Evolutionary conservation across 2,888 invertebrate genomes (phyloP), one percentile per base, ranked within the genome.

Genomic region (Cheilosia impressa): DNA sequence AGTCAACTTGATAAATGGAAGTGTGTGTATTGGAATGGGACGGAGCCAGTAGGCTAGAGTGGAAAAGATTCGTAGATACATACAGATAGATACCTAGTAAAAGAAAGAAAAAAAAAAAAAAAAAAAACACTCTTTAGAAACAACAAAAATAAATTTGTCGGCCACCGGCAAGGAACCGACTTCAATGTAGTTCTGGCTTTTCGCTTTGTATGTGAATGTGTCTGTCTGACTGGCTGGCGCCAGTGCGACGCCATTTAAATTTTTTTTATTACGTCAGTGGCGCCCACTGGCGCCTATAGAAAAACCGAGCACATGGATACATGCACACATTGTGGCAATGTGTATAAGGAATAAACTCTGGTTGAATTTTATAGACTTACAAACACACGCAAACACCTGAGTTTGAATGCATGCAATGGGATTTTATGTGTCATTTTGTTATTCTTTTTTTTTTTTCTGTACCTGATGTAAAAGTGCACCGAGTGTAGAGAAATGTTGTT

Each of bases 181-280:
- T 75, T 69, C 43, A 52, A n/a, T 81, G 47, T 84, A 31, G 62
- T 34, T 41, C 55, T 53, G 52, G 63, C 65, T 80, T 63, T 57
- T 34, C 27, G 41, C 38, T 17, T 13, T 55, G 50, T 60, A 17
- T 68, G 81, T 87, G 87, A 90, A 88, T 90, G 85, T 89, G 89
- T 89, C 89, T 90, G 90, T 88, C 90, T 90, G 90, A 89, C 89
- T 90, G 90, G 89, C 89, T 90, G 91, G 92, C 91, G 91, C 92
- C 91, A 92, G 89, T 89, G 89, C 89, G 91, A 90, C 91, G 91
- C 89, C 90, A 91, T 88, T 90, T 91, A 90, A 90, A 90, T 90
- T 91, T 91, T 90, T 91, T 91, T 91, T 90, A 92, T 92, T 91
- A 92, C 91, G 91, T 92, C 92, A 91, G 91, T 91, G 91, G 92